Percentiles rank a stretch among this genome's conserved stretches.
Evolutionary conservation across 2,113 vertebrate species (phyloP).

Genomic region (Muscicapa adusta): DNA sequence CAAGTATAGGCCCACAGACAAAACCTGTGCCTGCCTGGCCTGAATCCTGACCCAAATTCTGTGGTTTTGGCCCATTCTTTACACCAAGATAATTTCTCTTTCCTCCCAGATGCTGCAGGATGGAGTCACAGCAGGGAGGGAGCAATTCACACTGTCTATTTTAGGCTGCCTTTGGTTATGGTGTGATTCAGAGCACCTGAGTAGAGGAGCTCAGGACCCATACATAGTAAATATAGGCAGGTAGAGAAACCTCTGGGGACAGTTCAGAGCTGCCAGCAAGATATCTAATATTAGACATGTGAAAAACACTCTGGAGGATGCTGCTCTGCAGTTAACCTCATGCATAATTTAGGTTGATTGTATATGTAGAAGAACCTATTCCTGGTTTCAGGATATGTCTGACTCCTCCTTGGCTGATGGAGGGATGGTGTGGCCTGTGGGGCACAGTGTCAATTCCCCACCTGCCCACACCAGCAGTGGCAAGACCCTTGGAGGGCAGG

Average conservation of each 20-base stretch:
- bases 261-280: background rate
- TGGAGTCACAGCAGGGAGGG: constrained; percentile 22
- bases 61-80: background rate
- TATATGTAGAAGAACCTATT: background rate
- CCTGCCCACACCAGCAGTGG: fast-evolving
- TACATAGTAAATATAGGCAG: constrained; percentile 18
- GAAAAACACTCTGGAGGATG: background rate
- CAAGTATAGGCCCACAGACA: background rate
- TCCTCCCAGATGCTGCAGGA: constrained; percentile 29
- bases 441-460: background rate
- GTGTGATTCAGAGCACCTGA: constrained; percentile 44
- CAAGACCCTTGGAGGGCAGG: background rate
- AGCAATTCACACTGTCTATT: constrained; percentile 42
- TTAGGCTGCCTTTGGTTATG: constrained; percentile 5
- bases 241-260: constrained; percentile 5
- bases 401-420: background rate
- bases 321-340: constrained; percentile 28
- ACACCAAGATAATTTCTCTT: background rate
- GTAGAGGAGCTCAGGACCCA: background rate
- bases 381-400: background rate
- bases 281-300: constrained; percentile 49
- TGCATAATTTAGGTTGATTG: constrained; percentile 19
- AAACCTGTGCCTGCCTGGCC: background rate
- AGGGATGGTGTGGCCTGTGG: background rate
- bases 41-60: background rate